Base-by-base conservation (phyloP, 2,113 vertebrate genomes). In the Menidia beryllina region DNA sequence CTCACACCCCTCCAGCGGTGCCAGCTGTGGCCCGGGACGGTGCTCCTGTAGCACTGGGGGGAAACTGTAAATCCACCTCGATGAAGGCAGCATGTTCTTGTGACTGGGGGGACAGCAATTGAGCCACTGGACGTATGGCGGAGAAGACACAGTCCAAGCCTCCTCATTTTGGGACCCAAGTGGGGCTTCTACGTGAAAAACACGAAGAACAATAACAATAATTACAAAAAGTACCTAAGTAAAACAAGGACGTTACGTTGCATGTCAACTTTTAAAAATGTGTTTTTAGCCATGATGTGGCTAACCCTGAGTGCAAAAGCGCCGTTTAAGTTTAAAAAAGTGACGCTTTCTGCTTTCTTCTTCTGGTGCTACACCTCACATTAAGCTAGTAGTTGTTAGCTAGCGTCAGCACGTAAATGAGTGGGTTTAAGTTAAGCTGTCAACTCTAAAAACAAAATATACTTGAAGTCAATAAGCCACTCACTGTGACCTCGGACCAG, bases 1-100 rank as follows among this genome's bases (percentile, higher is more conserved):
- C 91, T 93, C 63, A 91, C 67, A 3, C 53, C 58, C 56, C 94
- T 92, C 23, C 27, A 12, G 36, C 15, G 54, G 64, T 60, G 75
- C 21, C 45, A 62, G 71, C 66, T 26, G 25, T 20, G 66, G 26
- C 43, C 34, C 0, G 14, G 54, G 12, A 43, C 0, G 3, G 3
- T 4, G 69, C 12, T 43, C 21, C 11, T 56, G 54, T 49, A 25
- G 6, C 50, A 49, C 23, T 26, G 2, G 17, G 41, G 52, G 38
- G 63, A 27, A 24, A 54, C 68, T 0, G 54, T 3, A 19, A 64
- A 7, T 54, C 60, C 9, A 19, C 64, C 14, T 3, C 1, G 82
- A 47, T 34, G 67, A 53, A 69, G 74, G 68, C 55, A 53, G 49
- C 62, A 36, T 21, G 56, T 68, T n/a, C 69, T 63, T 30, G 45